Evolutionary conservation across 2,888 invertebrate genomes (phyloP).

Genomic region (Selenia dentaria): DNA sequence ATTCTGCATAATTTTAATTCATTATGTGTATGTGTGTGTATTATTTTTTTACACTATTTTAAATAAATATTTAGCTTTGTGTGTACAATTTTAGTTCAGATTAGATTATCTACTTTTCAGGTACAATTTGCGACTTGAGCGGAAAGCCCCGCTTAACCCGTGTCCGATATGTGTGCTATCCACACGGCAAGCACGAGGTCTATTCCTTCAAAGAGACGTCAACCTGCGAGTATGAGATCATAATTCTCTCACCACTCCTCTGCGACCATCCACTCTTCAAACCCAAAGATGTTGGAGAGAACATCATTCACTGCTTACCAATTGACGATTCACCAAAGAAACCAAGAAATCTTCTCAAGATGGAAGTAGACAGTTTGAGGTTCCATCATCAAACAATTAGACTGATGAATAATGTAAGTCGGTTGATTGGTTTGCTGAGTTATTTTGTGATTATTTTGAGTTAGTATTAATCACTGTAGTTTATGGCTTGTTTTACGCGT

Average conservation of each 20-base stretch:
- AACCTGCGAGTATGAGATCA: constrained; percentile 96
- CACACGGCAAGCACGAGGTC: constrained; percentile 95
- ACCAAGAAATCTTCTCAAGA: constrained; percentile 88
- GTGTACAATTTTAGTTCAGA: too few relatives aligned
- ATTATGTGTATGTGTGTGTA: too few relatives aligned
- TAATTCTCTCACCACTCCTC: constrained; percentile 93
- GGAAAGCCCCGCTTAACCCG: constrained; percentile 92
- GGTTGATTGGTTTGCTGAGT: background rate
- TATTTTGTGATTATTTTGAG: background rate
- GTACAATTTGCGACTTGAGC: constrained; percentile 95
- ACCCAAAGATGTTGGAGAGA: constrained; percentile 90
- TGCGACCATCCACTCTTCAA: constrained; percentile 96
- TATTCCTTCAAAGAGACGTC: constrained; percentile 96
- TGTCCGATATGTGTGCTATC: constrained; percentile 95
- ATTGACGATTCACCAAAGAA: constrained; percentile 87
- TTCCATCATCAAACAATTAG: constrained; percentile 86
- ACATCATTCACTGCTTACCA: constrained; percentile 90
- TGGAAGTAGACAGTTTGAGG: constrained; percentile 89
- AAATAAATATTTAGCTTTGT: constrained; percentile 16
- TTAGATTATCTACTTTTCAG: too few relatives aligned
- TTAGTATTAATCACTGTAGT: constrained; percentile 1
- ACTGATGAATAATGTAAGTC: constrained; percentile 60
- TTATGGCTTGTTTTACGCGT: too few relatives aligned
- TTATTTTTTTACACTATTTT: background rate
- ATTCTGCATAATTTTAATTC: too few relatives aligned